phyloP scores from a whole-genome alignment of 2,113 vertebrate genomes.

The Erythrocercus mccallii region DNA sequence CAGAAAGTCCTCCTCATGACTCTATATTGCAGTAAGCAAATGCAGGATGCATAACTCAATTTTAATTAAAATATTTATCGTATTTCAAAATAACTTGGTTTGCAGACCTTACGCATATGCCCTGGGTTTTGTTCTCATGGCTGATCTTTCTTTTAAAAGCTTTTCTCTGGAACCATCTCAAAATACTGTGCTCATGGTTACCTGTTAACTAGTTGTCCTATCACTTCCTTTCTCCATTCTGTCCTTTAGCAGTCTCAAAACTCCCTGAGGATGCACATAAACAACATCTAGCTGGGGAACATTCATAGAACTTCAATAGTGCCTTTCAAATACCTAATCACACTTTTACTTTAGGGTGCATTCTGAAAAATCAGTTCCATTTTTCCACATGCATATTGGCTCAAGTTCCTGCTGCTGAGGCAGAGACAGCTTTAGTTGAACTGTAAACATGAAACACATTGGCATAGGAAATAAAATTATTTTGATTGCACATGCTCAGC shows the following conservation, averaged over 20 bases:
- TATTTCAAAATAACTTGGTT: background rate
- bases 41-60: background rate
- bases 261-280: background rate
- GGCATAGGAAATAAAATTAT: background rate
- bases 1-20: background rate
- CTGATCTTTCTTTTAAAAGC: background rate
- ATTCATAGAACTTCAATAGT: background rate
- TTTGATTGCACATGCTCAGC: background rate
- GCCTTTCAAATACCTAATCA: background rate
- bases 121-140: background rate
- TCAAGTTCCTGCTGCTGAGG: background rate
- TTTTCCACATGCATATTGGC: background rate
- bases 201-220: background rate
- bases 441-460: background rate
- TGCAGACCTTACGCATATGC: background rate
- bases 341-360: background rate
- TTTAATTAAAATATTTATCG: background rate
- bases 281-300: background rate
- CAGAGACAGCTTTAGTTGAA: background rate
- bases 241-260: background rate
- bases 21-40: background rate
- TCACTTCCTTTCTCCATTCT: background rate
- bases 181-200: background rate
- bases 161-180: background rate
- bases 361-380: background rate